Evolutionary conservation across 2,797 vertebrate genomes (phyloP).

Genomic region (Chelon labrosus): DNA sequence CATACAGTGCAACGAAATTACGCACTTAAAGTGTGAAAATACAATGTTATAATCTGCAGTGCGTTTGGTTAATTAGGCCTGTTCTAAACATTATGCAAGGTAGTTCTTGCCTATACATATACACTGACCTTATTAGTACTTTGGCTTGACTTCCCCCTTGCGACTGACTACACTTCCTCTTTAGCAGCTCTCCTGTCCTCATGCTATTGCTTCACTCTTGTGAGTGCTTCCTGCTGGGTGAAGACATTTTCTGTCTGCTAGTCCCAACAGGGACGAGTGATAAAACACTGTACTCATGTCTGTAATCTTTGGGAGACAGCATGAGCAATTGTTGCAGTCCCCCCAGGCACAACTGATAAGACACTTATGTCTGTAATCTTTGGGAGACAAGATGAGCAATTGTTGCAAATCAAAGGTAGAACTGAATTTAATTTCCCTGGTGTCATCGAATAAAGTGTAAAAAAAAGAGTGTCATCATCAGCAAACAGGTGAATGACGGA

Average conservation of each 20-base stretch:
- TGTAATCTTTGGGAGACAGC: background rate
- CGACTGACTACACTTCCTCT: conserved; percentile 61
- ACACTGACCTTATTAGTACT: conserved; percentile 21
- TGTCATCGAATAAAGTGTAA: no score
- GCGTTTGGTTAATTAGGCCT: background rate
- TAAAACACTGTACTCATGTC: background rate
- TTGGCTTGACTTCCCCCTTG: conserved; percentile 64
- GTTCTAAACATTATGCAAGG: background rate
- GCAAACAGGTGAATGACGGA: no score
- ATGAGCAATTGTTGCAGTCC: background rate
- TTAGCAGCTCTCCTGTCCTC: background rate
- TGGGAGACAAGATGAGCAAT: background rate
- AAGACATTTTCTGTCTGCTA: conserved; percentile 24
- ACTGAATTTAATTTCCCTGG: no score
- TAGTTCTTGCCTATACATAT: background rate
- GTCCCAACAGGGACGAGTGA: background rate
- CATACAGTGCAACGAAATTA: background rate
- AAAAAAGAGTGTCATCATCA: no score
- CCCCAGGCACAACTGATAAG: background rate
- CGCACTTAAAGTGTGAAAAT: background rate
- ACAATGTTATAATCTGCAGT: background rate
- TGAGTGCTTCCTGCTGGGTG: conserved; percentile 49
- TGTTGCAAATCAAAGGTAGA: background rate
- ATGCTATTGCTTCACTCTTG: conserved; percentile 46
- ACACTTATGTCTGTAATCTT: background rate